These are phyloP conservation scores for Toxotes lorentzi DNA, from an alignment of 2,797 vertebrate genomes.

Conservation along the genomic window DNA sequence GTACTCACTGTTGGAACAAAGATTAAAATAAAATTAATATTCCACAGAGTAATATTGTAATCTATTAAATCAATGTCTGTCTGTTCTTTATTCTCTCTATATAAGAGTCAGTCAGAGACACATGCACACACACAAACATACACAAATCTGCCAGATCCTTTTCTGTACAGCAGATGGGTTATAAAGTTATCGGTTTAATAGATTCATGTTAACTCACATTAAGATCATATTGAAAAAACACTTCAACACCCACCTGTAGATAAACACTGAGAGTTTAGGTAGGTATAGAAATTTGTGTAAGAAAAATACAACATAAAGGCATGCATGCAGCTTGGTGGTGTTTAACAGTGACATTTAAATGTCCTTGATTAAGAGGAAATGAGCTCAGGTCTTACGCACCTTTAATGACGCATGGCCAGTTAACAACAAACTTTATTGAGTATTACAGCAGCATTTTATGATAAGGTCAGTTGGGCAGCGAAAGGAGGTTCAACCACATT, in stretches of 20 bases:
- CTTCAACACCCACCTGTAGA: neutral
- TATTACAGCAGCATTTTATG: conserved; percentile 52
- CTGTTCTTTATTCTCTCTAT: conserved; percentile 1
- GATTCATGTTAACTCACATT: conserved; percentile 24
- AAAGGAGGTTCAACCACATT: conserved; percentile 42
- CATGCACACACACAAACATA: neutral
- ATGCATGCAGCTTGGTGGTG: neutral
- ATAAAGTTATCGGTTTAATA: conserved; percentile 36
- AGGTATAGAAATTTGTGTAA: neutral
- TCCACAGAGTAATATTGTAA: conserved; percentile 36
- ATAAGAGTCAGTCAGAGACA: neutral
- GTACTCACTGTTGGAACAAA: conserved; percentile 40
- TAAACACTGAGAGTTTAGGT: conserved; percentile 5
- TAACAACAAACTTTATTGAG: conserved; percentile 53
- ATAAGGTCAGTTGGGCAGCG: conserved; percentile 41
- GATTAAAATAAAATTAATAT: conserved; percentile 59
- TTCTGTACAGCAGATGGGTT: conserved; percentile 15
- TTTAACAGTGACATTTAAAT: conserved; percentile 55
- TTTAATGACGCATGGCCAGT: conserved; percentile 65
- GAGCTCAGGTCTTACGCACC: conserved; percentile 37
- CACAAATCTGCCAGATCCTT: neutral
- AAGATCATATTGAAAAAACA: conserved; percentile 13
- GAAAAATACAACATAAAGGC: neutral
- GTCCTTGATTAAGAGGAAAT: conserved; percentile 46
- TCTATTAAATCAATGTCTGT: conserved; percentile 27